Percentiles rank a stretch among this genome's conserved stretches.
These are phyloP conservation scores for Sebastes baramenuke DNA, from an alignment of 2,797 vertebrate species.

Conservation along the genomic window DNA sequence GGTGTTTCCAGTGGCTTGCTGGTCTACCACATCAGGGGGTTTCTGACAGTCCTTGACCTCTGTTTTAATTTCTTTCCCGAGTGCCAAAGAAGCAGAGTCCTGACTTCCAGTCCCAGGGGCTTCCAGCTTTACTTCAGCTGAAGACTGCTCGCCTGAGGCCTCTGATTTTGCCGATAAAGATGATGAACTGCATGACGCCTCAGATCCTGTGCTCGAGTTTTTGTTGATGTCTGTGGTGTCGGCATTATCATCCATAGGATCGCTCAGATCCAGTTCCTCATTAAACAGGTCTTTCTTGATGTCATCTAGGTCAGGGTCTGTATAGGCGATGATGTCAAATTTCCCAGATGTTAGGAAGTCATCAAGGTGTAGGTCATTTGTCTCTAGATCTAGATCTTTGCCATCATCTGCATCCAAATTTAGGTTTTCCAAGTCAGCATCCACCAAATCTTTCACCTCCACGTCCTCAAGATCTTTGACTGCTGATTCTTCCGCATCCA, in stretches of 20 bases:
- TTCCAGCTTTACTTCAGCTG: conserved; percentile 81
- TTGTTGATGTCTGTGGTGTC: conserved; percentile 82
- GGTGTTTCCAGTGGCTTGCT: conserved; percentile 72
- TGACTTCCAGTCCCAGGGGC: conserved; percentile 64
- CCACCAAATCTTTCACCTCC: conserved; percentile 97
- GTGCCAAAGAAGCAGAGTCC: conserved; percentile 55
- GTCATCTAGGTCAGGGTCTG: conserved; percentile 95
- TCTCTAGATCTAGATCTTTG: conserved; percentile 96
- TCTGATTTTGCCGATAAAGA: conserved; percentile 79
- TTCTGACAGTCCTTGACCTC: conserved; percentile 82
- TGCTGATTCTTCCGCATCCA: conserved; percentile 93
- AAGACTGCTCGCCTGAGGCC: conserved; percentile 73
- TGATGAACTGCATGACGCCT: conserved; percentile 74
- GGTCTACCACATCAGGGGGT: conserved; percentile 65
- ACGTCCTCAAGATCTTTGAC: conserved; percentile 98
- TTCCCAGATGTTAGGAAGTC: conserved; percentile 95
- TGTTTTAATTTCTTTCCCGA: conserved; percentile 78
- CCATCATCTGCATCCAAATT: conserved; percentile 96
- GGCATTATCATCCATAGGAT: conserved; percentile 91
- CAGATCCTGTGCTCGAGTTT: conserved; percentile 43
- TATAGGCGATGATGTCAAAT: conserved; percentile 98
- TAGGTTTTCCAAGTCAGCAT: conserved; percentile 96
- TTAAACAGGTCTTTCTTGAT: conserved; percentile 97
- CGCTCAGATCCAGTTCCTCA: conserved; percentile 94
- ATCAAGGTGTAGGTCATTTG: conserved; percentile 96